phyloP scores from a whole-genome alignment of 2,888 invertebrate genomes.

The Tortricodes alternella region DNA sequence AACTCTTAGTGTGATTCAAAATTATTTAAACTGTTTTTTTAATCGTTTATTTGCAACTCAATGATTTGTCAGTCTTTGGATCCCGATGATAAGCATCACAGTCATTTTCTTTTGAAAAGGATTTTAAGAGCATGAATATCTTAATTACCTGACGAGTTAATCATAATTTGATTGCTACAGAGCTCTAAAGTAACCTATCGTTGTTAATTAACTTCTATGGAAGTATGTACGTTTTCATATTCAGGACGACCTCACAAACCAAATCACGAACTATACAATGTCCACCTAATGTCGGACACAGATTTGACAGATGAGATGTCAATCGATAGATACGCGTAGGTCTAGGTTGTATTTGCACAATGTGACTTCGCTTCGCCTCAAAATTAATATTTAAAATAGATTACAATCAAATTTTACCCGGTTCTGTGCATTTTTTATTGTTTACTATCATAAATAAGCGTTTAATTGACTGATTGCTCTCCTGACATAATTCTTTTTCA shows the following conservation, averaged over 20 bases:
- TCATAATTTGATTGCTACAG: background rate
- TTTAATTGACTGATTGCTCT: too few relatives aligned
- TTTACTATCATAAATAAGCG: too few relatives aligned
- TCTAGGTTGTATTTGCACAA: too few relatives aligned
- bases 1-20: too few relatives aligned
- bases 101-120: background rate
- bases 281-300: too few relatives aligned
- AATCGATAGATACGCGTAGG: conserved; percentile 5
- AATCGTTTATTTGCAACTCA: too few relatives aligned
- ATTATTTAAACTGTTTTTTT: too few relatives aligned
- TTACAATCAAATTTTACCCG: too few relatives aligned
- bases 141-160: background rate
- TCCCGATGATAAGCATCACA: background rate
- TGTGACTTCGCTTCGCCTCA: background rate
- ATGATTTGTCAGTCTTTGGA: background rate
- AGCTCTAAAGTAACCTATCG: background rate
- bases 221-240: background rate
- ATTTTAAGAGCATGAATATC: background rate
- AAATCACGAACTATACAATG: too few relatives aligned
- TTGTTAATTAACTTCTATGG: background rate
- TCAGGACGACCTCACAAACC: background rate
- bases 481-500: too few relatives aligned
- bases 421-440: too few relatives aligned
- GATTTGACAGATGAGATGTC: conserved; percentile 1
- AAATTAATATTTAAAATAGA: background rate